Percentiles rank a stretch among this genome's conserved stretches.
Evolutionary conservation across 2,888 invertebrate genomes (phyloP).

Genomic region (Clepsis dumicolana): DNA sequence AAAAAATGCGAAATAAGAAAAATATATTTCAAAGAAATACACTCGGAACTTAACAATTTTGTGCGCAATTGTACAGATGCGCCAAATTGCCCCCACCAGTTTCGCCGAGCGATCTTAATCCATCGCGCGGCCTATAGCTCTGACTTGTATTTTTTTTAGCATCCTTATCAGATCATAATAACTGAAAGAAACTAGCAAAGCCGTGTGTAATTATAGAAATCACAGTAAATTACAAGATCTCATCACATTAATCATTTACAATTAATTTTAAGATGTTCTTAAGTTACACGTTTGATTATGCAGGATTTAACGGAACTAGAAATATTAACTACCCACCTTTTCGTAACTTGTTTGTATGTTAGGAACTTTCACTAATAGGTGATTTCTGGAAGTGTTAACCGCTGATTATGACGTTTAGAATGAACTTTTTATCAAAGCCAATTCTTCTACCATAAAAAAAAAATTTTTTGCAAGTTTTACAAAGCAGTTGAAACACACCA

Average conservation of each 20-base stretch:
- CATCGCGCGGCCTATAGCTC: no score
- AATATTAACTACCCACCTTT: slow-evolving; percentile 36
- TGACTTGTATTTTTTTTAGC: neutral
- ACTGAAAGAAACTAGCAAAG: neutral
- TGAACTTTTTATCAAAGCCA: no score
- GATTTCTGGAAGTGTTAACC: neutral
- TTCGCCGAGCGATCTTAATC: no score
- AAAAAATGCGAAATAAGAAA: no score
- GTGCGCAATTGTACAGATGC: no score
- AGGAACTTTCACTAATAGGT: no score
- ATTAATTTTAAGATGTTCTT: slow-evolving; percentile 2
- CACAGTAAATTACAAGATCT: neutral
- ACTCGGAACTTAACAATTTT: no score
- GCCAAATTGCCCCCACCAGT: no score
- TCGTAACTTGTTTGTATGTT: slow-evolving; percentile 18
- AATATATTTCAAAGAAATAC: no score
- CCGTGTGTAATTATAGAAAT: neutral
- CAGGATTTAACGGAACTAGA: slow-evolving; percentile 26
- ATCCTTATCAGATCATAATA: neutral
- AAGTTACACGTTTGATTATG: slow-evolving; percentile 18
- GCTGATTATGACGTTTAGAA: neutral
- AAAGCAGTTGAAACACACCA: neutral
- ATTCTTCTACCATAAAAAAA: no score
- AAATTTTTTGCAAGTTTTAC: no score
- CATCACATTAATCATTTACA: slow-evolving; percentile 24